These are phyloP conservation scores for Arctia plantaginis DNA, from an alignment of 2,888 invertebrate species.

Conservation along the genomic window DNA sequence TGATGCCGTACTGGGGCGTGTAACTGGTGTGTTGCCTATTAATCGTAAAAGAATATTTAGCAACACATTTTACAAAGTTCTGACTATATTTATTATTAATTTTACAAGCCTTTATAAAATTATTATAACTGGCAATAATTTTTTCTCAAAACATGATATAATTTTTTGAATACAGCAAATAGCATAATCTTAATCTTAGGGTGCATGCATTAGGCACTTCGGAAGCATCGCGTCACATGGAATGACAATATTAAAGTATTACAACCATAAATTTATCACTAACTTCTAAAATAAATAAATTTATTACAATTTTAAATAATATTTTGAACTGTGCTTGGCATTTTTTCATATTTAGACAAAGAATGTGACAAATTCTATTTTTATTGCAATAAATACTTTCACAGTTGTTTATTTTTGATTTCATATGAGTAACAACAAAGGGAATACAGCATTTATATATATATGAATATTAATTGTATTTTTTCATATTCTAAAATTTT, in stretches of 20 bases:
- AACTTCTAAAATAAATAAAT: conserved; percentile 45
- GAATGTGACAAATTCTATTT: conserved; percentile 11
- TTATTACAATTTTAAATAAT: conserved; percentile 27
- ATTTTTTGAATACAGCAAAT: neutral
- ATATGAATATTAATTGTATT: neutral
- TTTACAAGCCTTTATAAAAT: neutral
- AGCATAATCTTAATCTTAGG: conserved; percentile 20
- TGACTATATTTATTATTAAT: neutral
- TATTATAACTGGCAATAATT: conserved; percentile 3
- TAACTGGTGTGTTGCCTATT: neutral
- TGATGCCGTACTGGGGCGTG: neutral
- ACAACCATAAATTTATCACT: conserved; percentile 59
- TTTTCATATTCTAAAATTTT: neutral
- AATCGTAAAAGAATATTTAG: neutral
- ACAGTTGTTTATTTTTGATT: neutral
- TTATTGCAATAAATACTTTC: neutral
- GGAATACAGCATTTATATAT: conserved; percentile 1
- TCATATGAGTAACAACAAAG: neutral
- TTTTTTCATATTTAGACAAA: conserved; percentile 5
- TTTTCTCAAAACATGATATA: neutral
- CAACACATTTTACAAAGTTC: neutral
- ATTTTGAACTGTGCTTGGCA: conserved; percentile 46
- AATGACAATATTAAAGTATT: conserved; percentile 28
- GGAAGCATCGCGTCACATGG: conserved; percentile 49
- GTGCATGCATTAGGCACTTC: conserved; percentile 54